These are phyloP conservation scores for Achlya flavicornis DNA, from an alignment of 2,888 invertebrate genomes.

Conservation along the genomic window DNA sequence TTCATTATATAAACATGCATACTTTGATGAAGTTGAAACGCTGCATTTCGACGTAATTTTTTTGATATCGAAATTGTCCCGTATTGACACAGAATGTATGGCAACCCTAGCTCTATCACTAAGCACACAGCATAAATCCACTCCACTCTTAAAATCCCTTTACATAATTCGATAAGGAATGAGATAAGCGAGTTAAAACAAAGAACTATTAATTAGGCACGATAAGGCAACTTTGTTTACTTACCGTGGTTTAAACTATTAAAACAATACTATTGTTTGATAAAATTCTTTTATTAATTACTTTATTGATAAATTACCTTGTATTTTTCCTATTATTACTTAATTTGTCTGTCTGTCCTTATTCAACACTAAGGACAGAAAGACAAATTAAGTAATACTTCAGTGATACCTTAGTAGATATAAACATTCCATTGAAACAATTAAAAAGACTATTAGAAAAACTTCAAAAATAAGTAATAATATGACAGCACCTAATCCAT, in stretches of 20 bases:
- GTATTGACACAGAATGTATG: too few relatives aligned
- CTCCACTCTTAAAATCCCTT: not conserved
- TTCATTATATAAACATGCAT: too few relatives aligned
- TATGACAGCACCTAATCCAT: too few relatives aligned
- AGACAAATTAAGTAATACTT: too few relatives aligned
- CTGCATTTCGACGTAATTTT: too few relatives aligned
- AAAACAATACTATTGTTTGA: constrained; percentile 7
- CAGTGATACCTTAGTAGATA: too few relatives aligned
- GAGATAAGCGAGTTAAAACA: not conserved
- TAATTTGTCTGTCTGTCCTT: not conserved
- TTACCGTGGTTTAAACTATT: not conserved
- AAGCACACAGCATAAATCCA: not conserved
- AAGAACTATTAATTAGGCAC: constrained; percentile 1
- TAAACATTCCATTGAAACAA: too few relatives aligned
- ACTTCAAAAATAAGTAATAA: too few relatives aligned
- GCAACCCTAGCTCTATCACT: not conserved
- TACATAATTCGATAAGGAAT: constrained; percentile 4
- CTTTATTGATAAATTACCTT: not conserved
- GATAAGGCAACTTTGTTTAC: not conserved
- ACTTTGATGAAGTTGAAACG: too few relatives aligned
- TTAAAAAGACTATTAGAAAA: too few relatives aligned
- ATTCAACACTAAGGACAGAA: not conserved
- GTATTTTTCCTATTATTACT: not conserved
- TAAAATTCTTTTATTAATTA: constrained; percentile 5
- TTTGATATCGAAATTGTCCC: too few relatives aligned